Conservation (phyloP, 2,113 vertebrate genomes). For the Stigmatopora argus region DNA sequence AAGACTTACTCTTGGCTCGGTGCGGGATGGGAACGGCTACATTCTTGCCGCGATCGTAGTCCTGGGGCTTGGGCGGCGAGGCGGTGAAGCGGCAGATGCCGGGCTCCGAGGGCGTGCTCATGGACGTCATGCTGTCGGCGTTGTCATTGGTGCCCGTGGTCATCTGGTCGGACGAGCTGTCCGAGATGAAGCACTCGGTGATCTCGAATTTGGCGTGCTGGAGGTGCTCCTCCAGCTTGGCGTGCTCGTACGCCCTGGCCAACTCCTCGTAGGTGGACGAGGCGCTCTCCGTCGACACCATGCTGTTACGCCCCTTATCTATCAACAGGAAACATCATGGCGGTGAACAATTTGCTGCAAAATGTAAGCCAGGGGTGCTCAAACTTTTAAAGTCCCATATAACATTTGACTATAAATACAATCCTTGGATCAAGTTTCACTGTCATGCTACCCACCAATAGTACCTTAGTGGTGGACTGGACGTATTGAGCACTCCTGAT, state of each 20-base stretch:
- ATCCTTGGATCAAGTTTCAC: too few relatives aligned
- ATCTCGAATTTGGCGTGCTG: slow-evolving; percentile 96
- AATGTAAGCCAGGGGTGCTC: too few relatives aligned
- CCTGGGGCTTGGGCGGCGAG: slow-evolving; percentile 95
- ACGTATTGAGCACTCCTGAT: too few relatives aligned
- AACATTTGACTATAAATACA: too few relatives aligned
- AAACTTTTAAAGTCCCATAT: too few relatives aligned
- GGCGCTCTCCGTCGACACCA: slow-evolving; percentile 95
- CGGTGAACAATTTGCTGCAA: not conserved
- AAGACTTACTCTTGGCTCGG: slow-evolving; percentile 86
- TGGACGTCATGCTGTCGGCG: slow-evolving; percentile 92
- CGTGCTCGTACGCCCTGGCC: slow-evolving; percentile 89
- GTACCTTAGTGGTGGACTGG: too few relatives aligned
- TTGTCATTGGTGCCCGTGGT: slow-evolving; percentile 94
- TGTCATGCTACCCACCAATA: too few relatives aligned
- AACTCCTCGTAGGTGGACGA: slow-evolving; percentile 94
- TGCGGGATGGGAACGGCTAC: slow-evolving; percentile 97
- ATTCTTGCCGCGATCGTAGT: slow-evolving; percentile 87
- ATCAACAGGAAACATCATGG: not conserved
- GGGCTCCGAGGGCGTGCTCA: slow-evolving; percentile 97
- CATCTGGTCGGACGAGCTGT: slow-evolving; percentile 96
- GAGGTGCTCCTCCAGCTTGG: slow-evolving; percentile 93
- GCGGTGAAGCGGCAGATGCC: slow-evolving; percentile 97
- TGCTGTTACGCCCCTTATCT: slow-evolving; percentile 98
- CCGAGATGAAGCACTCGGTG: slow-evolving; percentile 95